Percentiles rank a stretch among this genome's conserved stretches.
phyloP scores from a whole-genome alignment of 2,113 vertebrate species.

The Platanista minor region DNA sequence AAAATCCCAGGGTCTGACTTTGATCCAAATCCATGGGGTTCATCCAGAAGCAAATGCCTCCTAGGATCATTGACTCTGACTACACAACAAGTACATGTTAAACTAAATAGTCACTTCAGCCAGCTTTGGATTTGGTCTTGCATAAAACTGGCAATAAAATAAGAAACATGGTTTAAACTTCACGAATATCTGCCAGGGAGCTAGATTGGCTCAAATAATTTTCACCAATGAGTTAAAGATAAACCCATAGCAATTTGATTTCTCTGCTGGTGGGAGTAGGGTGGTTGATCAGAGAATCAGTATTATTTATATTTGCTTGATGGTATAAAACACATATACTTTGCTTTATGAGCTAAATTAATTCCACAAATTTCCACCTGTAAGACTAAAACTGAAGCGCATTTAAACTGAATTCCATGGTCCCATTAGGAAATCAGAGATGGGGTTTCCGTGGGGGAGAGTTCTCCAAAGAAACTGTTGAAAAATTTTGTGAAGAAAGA shows the following conservation, averaged over 20 bases:
- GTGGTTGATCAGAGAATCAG: neutral
- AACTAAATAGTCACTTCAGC: neutral
- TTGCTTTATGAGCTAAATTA: neutral
- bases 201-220: neutral
- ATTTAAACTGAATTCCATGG: neutral
- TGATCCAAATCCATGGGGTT: neutral
- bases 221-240: neutral
- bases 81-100: neutral
- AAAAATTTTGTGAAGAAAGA: neutral
- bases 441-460: neutral
- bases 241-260: conserved; percentile 5
- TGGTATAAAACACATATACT: neutral
- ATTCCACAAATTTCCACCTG: neutral
- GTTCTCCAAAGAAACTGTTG: neutral
- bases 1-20: neutral
- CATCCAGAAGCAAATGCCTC: neutral
- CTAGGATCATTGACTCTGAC: neutral
- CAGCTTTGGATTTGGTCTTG: neutral
- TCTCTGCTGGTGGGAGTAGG: neutral
- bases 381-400: neutral
- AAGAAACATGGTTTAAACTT: neutral
- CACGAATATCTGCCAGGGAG: neutral
- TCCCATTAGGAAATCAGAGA: neutral
- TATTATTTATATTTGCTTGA: neutral
- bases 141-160: neutral